Percentiles rank a stretch among this genome's conserved stretches.
phyloP scores from a whole-genome alignment of 2,113 vertebrate species.

The Aramus guarauna region DNA sequence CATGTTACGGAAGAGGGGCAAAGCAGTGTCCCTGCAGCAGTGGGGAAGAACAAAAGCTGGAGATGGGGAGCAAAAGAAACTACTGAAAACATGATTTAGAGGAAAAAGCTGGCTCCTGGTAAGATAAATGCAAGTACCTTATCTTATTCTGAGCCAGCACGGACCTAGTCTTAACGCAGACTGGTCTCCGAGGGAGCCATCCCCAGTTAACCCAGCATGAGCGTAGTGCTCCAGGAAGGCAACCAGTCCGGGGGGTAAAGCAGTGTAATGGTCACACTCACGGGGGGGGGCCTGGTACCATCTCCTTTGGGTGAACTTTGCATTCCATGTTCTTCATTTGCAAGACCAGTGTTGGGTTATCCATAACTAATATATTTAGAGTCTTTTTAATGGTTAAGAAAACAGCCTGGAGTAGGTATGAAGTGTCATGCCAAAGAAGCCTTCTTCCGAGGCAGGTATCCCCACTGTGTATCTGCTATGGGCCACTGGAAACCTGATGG shows the following conservation, averaged over 20 bases:
- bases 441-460: neutral
- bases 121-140: neutral
- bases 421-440: neutral
- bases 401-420: neutral
- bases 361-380: neutral
- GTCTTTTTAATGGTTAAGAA: neutral
- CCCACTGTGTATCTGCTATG: neutral
- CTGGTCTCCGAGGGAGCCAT: neutral
- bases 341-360: neutral
- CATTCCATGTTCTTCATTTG: neutral
- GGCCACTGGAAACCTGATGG: neutral
- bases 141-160: neutral
- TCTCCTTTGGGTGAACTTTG: neutral
- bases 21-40: neutral
- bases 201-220: neutral
- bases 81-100: neutral
- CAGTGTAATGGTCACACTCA: neutral
- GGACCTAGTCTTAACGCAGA: neutral
- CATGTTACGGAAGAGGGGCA: neutral
- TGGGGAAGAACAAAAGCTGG: neutral
- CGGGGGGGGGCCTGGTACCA: neutral
- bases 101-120: neutral
- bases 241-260: rapidly evolving
- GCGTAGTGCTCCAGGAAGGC: neutral
- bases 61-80: neutral